Evolutionary conservation across 2,888 invertebrate species (phyloP).

Genomic region (Netelia inedita): DNA sequence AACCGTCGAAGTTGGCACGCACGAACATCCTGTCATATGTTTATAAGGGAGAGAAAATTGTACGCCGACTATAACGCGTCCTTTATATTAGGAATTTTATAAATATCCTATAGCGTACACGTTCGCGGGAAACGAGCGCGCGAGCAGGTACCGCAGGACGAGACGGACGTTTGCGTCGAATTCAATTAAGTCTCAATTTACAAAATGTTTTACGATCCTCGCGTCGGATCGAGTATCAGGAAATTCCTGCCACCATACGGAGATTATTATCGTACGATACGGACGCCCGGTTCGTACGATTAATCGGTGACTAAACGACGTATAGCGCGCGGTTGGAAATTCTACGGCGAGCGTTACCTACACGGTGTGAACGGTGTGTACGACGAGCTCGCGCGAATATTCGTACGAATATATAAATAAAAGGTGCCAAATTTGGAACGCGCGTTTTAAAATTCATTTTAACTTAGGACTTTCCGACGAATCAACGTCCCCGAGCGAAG

Average conservation of each 20-base stretch:
- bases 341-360: neutral
- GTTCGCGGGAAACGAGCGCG: neutral
- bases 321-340: neutral
- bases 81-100: neutral
- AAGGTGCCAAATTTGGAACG: too few species aligned
- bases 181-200: neutral
- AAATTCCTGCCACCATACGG: neutral
- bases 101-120: neutral
- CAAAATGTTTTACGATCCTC: neutral
- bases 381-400: neutral
- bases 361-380: too few species aligned
- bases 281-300: neutral
- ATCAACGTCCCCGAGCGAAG: too few species aligned
- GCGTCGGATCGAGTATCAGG: neutral
- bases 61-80: neutral
- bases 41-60: neutral
- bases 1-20: neutral
- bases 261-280: neutral
- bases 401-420: neutral
- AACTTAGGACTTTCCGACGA: too few species aligned
- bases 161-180: neutral
- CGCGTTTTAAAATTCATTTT: too few species aligned
- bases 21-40: constrained; percentile 12
- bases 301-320: neutral
- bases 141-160: neutral